phyloP scores from a whole-genome alignment of 2,113 vertebrate species.

The Takifugu bimaculatus region DNA sequence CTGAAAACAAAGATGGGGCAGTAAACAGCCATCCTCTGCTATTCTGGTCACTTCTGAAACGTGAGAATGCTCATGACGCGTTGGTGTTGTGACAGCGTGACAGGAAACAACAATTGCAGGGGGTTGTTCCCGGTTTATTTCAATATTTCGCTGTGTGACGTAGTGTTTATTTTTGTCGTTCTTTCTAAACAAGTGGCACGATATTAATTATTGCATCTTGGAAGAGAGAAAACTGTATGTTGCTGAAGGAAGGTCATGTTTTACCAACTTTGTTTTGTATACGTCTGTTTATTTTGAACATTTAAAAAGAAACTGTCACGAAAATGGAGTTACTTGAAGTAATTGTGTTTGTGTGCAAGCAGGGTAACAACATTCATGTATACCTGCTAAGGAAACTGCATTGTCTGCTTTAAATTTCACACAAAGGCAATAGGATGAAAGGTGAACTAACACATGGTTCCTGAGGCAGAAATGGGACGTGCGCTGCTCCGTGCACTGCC shows the following conservation, averaged over 20 bases:
- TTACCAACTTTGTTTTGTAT: background rate
- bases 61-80: conserved; percentile 60
- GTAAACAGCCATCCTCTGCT: conserved; percentile 50
- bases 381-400: conserved; percentile 13
- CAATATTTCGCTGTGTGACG: background rate
- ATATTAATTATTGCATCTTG: background rate
- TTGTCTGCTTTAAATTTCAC: conserved; percentile 13
- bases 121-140: background rate
- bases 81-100: conserved; percentile 22
- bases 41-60: conserved; percentile 55
- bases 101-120: conserved; percentile 12
- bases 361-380: background rate
- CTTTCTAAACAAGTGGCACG: background rate
- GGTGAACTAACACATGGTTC: conserved; percentile 36
- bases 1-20: conserved; percentile 55
- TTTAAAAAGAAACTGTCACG: background rate
- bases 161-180: background rate
- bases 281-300: background rate
- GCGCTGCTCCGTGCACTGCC: conserved; percentile 34
- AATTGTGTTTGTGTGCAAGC: background rate
- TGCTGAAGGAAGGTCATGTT: background rate
- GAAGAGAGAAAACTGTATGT: background rate
- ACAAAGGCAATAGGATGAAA: conserved; percentile 27
- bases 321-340: no score
- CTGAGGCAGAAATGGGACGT: conserved; percentile 27